A percentile compares a stretch with the other conserved stretches of the same genome.
phyloP scores from a whole-genome alignment of 1,140 invertebrate species.

The Eciton burchellii region DNA sequence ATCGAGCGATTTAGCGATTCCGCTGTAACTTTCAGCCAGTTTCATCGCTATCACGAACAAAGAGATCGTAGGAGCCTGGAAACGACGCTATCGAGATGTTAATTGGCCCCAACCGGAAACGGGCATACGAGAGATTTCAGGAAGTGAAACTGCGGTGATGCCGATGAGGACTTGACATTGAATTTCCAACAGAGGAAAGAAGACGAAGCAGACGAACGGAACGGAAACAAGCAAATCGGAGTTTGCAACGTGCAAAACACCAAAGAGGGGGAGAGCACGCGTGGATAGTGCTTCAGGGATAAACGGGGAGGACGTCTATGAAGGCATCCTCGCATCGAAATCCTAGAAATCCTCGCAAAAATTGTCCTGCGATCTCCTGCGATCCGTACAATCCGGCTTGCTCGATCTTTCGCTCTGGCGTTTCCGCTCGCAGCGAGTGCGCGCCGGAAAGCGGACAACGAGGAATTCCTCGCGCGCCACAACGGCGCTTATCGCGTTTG shows the following conservation, averaged over 20 bases:
- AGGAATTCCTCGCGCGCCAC: no score
- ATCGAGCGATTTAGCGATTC: neutral
- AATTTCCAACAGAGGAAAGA: conserved; percentile 28
- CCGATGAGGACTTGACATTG: conserved; percentile 27
- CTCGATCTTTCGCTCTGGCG: no score
- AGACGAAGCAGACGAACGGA: conserved; percentile 37
- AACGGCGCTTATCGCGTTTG: conserved; percentile 14
- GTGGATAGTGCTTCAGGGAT: no score
- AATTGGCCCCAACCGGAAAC: neutral
- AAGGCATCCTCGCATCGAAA: no score
- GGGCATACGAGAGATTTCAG: conserved; percentile 19
- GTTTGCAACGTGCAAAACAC: conserved; percentile 17
- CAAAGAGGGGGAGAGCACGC: neutral
- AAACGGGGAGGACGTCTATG: no score
- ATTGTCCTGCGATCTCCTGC: no score
- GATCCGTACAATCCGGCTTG: no score
- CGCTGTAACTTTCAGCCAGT: neutral
- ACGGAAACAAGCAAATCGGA: conserved; percentile 24
- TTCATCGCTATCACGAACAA: neutral
- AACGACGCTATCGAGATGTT: neutral
- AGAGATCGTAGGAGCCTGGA: neutral
- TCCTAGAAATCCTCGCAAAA: no score
- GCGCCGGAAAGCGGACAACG: no score
- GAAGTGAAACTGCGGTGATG: conserved; percentile 20
- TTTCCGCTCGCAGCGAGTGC: no score